phyloP scores from a whole-genome alignment of 2,888 invertebrate genomes.

The Stomorhina lunata region DNA sequence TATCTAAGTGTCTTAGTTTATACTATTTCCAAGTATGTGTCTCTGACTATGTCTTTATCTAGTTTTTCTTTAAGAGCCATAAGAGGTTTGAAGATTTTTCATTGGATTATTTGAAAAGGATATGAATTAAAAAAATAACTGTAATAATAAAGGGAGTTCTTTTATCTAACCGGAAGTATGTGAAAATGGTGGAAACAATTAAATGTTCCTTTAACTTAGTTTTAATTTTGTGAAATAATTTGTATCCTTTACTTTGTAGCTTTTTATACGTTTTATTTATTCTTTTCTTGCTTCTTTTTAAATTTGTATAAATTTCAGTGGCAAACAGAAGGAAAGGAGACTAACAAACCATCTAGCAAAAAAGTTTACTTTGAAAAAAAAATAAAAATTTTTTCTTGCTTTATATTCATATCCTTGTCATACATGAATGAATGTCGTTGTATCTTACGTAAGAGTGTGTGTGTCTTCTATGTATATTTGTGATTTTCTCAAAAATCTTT shows the following conservation, averaged over 20 bases:
- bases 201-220: no score
- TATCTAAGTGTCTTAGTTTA: no score
- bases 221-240: background rate
- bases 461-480: background rate
- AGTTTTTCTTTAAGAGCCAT: no score
- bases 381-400: constrained; percentile 13
- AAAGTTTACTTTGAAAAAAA: background rate
- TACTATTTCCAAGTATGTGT: no score
- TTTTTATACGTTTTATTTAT: background rate
- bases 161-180: constrained; percentile 60
- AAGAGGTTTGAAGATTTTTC: no score
- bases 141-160: constrained; percentile 17
- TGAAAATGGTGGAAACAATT: constrained; percentile 66
- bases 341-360: background rate
- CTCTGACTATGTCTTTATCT: no score
- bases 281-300: background rate
- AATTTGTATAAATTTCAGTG: constrained; percentile 1
- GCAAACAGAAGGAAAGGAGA: background rate
- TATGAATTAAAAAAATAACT: no score
- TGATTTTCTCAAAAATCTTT: constrained; percentile 43
- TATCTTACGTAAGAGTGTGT: constrained; percentile 7
- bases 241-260: background rate
- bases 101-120: no score
- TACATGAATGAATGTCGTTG: constrained; percentile 37
- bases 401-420: constrained; percentile 52